Base-by-base conservation (phyloP, 2,113 vertebrate species). In the Empidonax traillii region DNA sequence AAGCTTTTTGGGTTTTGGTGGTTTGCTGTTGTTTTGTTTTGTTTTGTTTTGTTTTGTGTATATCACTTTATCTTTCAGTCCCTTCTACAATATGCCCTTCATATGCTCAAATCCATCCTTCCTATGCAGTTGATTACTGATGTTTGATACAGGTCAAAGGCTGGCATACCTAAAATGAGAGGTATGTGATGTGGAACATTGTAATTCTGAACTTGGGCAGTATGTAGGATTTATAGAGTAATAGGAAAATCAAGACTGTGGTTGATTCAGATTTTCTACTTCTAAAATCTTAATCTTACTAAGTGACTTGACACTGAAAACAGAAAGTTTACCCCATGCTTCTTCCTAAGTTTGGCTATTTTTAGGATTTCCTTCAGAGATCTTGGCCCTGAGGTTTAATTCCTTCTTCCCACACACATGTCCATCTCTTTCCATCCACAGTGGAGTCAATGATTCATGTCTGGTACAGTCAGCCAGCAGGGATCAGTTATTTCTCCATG, bases 321-420 rank as follows among this genome's bases (percentile, higher is more conserved):
- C 41, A 55, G 85, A 95, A 95, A 87, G n/a, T 66, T 90, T 87
- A 62, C 69, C 89, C 66, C 46, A 79, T 0, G 4, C 9, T 87
- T 94, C 44, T 85, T 81, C 63, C 49, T 30, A 73, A 72, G 13
- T 79, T 73, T 69, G 62, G 15, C 74, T 96, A 76, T 94, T 96
- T 96, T 95, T 94, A 94, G 95, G 51, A 66, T 89, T 93, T 94
- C 93, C 85, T 89, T 78, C 53, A 73, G 89, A 79, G 89, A 82
- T 85, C 66, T 96, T 96, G 94, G 85, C 91, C 71, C 20, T 80
- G 33, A 35, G 63, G 55, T 91, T 83, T 79, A 85, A 85, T 94
- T 95, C 82, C 44, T 93, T 58, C 61, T 96, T 73, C 67, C 76
- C 81, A 86, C 85, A 88, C 91, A 85, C 77, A 91, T 61, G 43